Base-by-base conservation (phyloP, 2,888 invertebrate genomes). In the Polymixis lichenea region DNA sequence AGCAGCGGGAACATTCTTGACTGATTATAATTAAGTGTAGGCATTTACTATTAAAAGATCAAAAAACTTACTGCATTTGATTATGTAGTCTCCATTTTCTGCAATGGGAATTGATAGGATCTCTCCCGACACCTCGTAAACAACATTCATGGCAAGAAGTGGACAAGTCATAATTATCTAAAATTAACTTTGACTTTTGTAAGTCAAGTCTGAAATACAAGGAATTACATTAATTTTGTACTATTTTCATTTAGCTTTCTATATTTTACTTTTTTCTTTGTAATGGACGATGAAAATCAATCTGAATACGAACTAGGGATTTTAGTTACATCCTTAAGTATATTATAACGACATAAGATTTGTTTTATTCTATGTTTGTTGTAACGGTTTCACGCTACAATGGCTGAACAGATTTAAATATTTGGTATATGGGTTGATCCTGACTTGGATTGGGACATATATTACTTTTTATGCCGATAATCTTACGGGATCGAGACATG, bases 91-190 rank as follows among this genome's bases (percentile, higher is more conserved):
- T 51, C 86, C 86, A 13, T 78, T 75, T 62, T 87, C 86, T 74
- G 78, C 51, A 5, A 86, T 61, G 0, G 87, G 87, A 9, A 85
- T 22, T 60, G 67, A 49, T 19, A 86, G 4, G 2, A 86, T 55
- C 7, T 62, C 32, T 15, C 86, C 86, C 55, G 58, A 32, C 2
- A 75, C 68, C 17, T 87, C 74, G 13, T 86, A 86, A 0, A n/a
- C 11, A 1, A 87, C 86, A 64, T 62, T 13, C 66, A 87, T 71
- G 2, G 58, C 0, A 0, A 86, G 0, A 38, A 38, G 4, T 15
- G 86, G 87, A 22, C 86, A 86, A 5, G 15, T 13, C 15, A 86
- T 11, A 58, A n/a, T n/a, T n/a, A n/a, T 73, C 64, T 5, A 87
- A 74, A 0, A 49, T 0, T 28, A 85, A 6, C 2, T 65, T 72